These are phyloP conservation scores for Rhinichthys osculus DNA, from an alignment of 2,797 vertebrate genomes.

Conservation along the genomic window DNA sequence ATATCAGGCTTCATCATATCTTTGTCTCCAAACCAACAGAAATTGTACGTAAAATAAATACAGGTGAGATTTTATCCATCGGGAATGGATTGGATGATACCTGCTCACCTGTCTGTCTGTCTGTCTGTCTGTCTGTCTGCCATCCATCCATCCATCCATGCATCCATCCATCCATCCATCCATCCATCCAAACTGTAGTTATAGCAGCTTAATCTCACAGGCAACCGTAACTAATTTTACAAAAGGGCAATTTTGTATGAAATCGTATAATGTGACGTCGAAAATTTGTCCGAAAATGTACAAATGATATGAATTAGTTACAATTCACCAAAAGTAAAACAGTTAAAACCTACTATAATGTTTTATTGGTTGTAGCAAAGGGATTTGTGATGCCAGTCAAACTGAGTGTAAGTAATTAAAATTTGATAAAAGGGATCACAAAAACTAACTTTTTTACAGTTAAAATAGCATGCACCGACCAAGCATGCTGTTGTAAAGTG, in stretches of 20 bases:
- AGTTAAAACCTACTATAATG: not conserved
- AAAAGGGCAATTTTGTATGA: not conserved
- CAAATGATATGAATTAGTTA: not conserved
- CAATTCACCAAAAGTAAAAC: not conserved
- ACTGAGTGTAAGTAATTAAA: not conserved
- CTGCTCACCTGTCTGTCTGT: too few species aligned
- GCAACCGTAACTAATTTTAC: not conserved
- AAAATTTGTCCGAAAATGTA: not conserved
- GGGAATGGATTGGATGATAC: not conserved
- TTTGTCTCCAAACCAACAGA: not conserved
- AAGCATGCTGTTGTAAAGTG: not conserved
- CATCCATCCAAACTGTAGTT: too few species aligned
- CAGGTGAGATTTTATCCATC: not conserved
- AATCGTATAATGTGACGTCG: too few species aligned
- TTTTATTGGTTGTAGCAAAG: not conserved
- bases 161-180: too few species aligned
- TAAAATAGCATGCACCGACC: not conserved
- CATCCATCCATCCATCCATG: too few species aligned
- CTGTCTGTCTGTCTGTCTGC: too few species aligned
- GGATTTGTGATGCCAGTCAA: not conserved
- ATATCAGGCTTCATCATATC: not conserved
- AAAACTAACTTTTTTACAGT: not conserved
- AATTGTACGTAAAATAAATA: not conserved
- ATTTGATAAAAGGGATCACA: not conserved
- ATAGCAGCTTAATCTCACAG: not conserved